Conservation (phyloP, 2,888 invertebrate genomes). For the Campopleginae sp. region DNA sequence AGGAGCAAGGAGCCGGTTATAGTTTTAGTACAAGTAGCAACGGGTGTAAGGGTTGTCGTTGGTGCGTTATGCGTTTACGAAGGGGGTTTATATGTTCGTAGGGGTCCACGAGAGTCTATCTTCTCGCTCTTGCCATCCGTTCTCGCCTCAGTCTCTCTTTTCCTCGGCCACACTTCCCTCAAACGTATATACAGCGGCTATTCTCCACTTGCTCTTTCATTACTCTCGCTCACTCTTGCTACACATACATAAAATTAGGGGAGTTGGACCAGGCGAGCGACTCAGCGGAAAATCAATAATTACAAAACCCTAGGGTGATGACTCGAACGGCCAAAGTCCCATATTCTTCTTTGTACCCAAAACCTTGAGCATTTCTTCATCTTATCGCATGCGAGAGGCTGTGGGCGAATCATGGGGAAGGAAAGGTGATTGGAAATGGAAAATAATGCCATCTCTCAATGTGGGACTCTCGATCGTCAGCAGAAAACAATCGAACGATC, state of each 20-base stretch:
- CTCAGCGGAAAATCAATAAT: constrained; percentile 83
- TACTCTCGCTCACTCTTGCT: constrained; percentile 70
- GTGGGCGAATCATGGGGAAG: background rate
- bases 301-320: constrained; percentile 83
- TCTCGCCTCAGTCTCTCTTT: constrained; percentile 37
- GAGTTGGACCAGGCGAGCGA: constrained; percentile 79
- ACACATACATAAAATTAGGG: constrained; percentile 81
- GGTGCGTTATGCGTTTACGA: constrained; percentile 75
- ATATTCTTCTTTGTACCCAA: background rate
- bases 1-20: constrained; percentile 66
- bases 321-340: constrained; percentile 83
- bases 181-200: constrained; percentile 20
- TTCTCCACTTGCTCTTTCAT: constrained; percentile 56
- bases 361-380: constrained; percentile 9
- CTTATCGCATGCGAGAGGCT: background rate
- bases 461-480: constrained; percentile 39
- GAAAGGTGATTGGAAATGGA: background rate
- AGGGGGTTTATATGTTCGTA: constrained; percentile 69
- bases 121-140: constrained; percentile 77
- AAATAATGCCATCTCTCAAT: background rate
- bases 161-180: constrained; percentile 55
- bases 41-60: constrained; percentile 63
- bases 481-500: constrained; percentile 41
- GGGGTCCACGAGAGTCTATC: constrained; percentile 79
- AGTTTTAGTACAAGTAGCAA: constrained; percentile 71